phyloP scores from a whole-genome alignment of 2,113 vertebrate genomes.

The Gobius niger region DNA sequence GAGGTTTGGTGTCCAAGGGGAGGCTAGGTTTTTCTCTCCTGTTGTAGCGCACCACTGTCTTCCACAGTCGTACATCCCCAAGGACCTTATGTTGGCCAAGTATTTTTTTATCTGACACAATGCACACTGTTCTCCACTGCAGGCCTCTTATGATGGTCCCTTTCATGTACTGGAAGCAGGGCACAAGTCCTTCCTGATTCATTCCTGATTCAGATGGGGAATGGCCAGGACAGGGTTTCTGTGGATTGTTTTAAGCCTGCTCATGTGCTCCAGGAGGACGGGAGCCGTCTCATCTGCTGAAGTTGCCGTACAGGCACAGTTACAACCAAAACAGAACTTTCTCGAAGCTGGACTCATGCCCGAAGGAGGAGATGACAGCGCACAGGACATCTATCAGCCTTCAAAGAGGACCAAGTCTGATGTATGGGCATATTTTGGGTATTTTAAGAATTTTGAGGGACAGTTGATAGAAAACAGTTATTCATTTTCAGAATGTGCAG shows the following conservation, averaged over 20 bases:
- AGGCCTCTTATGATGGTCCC: background rate
- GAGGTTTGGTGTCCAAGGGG: too few species aligned
- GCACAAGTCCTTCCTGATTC: background rate
- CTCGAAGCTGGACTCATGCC: too few species aligned
- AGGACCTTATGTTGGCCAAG: background rate
- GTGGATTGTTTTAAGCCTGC: background rate
- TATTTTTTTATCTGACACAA: background rate
- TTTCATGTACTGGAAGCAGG: background rate
- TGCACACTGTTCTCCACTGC: background rate
- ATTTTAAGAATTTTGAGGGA: too few species aligned
- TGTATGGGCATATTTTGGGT: too few species aligned
- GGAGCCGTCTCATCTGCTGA: fast-evolving
- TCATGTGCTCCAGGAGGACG: background rate
- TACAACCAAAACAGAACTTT: too few species aligned
- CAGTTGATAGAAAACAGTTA: too few species aligned
- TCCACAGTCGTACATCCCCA: background rate
- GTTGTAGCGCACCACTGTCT: background rate
- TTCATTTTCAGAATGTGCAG: too few species aligned
- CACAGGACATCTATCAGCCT: too few species aligned
- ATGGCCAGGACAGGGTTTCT: background rate
- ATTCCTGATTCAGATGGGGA: background rate
- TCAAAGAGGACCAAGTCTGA: too few species aligned
- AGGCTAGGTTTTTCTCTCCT: background rate
- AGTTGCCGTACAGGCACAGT: background rate
- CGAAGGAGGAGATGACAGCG: too few species aligned